Evolutionary conservation across 2,888 invertebrate species (phyloP), one percentile per base, ranked within the genome.

Genomic region (Coleophora flavipennella): DNA sequence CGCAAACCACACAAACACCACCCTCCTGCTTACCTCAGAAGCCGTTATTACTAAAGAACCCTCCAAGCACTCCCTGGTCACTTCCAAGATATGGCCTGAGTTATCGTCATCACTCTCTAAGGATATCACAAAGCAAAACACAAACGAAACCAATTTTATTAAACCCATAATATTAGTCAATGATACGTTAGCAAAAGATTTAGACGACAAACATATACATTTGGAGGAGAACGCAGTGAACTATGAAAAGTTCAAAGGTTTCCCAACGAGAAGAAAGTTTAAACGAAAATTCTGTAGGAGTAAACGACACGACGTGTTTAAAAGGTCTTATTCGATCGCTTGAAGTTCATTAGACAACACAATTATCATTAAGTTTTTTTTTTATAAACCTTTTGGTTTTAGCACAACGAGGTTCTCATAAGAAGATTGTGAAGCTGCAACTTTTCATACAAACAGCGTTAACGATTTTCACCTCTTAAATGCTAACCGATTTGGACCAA

Each of bases 241-340:
- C 37, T 71, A 57, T 49, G 78, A 77, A 4, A 77, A 69, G 42
- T 51, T 77, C 8, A 79, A 72, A 58, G 62, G 55, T 9, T 64
- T 72, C 43, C 67, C 67, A 11, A 63, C 67, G 0, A 63, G 69
- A 39, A 65, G 64, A 53, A 74, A 67, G 48, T 72, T 65, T 38
- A 80, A 74, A 43, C 57, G 83, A 10, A 80, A 65, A 53, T 84
- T 70, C 49, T 80, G 81, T 46, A 70, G 83, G 40, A 66, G 63
- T 43, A 57, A 55, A 53, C 60, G 77, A 3, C 62, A 75, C 45
- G 70, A 70, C 10, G 70, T 67, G 0, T 78, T 74, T 44, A 84
- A 84, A 62, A 67, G 83, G 50, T 81, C 81, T 1, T 84, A 81
- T 51, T 74, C 81, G 1, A 84, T 84, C 35, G 81, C 73, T 14